Evolutionary conservation across 2,113 vertebrate species (phyloP).

Genomic region (Corvus cornix): DNA sequence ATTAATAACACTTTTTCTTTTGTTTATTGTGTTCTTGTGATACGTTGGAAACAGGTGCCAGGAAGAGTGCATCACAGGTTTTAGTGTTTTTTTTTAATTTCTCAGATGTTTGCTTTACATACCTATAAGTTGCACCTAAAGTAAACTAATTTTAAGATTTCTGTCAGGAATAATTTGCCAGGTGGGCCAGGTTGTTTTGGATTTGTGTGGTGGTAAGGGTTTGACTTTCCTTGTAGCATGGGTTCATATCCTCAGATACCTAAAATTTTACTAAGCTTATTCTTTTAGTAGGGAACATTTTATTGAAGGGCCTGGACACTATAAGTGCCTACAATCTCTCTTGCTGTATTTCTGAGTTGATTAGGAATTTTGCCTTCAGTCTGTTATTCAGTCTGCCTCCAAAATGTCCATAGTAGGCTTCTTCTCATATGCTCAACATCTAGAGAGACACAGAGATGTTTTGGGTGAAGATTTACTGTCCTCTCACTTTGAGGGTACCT

Average conservation of each 20-base stretch:
- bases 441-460: neutral
- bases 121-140: rapidly evolving
- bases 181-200: rapidly evolving
- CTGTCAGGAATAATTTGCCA: neutral
- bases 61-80: neutral
- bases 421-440: neutral
- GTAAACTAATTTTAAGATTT: neutral
- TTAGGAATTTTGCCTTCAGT: neutral
- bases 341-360: rapidly evolving
- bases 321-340: neutral
- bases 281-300: neutral
- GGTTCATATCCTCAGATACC: neutral
- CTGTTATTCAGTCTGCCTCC: neutral
- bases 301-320: neutral
- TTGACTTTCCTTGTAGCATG: neutral
- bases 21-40: neutral
- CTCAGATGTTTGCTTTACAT: neutral
- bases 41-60: neutral
- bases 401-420: neutral
- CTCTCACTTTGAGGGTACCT: rapidly evolving
- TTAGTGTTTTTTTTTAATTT: neutral
- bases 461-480: neutral
- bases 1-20: neutral
- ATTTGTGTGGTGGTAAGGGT: neutral
- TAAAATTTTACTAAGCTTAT: neutral